Conservation (phyloP, 2,797 vertebrate genomes). For the Podargus strigoides region DNA sequence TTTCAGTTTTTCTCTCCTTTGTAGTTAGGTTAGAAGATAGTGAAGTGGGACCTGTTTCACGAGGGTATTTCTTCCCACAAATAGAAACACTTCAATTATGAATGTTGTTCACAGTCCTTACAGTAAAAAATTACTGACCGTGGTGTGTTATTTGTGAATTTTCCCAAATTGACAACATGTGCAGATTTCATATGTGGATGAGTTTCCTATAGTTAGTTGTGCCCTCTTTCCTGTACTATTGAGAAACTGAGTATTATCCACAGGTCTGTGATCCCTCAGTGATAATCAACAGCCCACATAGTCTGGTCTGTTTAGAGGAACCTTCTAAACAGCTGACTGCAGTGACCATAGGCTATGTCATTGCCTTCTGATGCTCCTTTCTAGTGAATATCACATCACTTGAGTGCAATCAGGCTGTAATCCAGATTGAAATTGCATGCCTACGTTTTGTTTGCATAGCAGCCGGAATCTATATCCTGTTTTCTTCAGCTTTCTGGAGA, state of each 20-base stretch:
- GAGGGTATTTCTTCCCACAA: not conserved
- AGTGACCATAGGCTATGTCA: not conserved
- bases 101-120: not conserved
- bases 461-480: not conserved
- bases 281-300: not conserved
- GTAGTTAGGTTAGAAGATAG: not conserved
- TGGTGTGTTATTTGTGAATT: not conserved
- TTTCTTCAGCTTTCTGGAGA: not conserved
- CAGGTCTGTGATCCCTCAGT: not conserved
- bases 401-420: not conserved
- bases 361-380: not conserved
- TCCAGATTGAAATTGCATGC: not conserved
- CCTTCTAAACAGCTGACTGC: not conserved
- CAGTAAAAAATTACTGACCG: not conserved
- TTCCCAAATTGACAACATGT: not conserved
- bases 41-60: not conserved
- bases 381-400: not conserved
- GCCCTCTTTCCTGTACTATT: not conserved
- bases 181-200: not conserved
- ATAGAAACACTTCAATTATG: not conserved
- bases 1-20: not conserved
- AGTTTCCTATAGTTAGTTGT: not conserved
- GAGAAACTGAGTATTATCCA: not conserved
- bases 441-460: not conserved
- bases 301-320: not conserved